Evolutionary conservation across 1,140 invertebrate genomes (phyloP).

Genomic region (Paramacrobiotus metropolitanus): DNA sequence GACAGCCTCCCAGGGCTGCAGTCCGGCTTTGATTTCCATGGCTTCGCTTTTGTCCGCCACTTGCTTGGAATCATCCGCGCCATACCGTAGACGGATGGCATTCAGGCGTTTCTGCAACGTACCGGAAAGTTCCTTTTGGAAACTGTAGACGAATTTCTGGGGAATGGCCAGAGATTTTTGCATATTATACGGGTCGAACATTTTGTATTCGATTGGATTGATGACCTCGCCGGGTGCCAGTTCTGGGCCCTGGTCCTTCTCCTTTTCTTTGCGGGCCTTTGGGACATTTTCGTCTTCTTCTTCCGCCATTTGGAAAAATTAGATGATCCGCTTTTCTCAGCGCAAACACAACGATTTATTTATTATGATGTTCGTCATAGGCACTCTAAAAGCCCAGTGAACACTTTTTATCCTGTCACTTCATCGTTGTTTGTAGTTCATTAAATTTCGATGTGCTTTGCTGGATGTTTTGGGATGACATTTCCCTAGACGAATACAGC

Average conservation of each 20-base stretch:
- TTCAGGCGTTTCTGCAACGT: background rate
- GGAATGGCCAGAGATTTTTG: background rate
- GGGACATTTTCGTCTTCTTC: background rate
- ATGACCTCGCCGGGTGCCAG: background rate
- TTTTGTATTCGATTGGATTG: constrained; percentile 1
- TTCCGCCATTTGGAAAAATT: background rate
- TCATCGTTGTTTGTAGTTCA: too few relatives aligned
- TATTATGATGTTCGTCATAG: too few relatives aligned
- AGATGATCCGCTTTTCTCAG: too few relatives aligned
- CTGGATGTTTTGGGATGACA: too few relatives aligned
- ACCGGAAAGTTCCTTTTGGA: background rate
- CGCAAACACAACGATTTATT: too few relatives aligned
- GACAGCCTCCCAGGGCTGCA: background rate
- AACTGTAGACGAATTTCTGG: background rate
- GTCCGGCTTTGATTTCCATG: background rate
- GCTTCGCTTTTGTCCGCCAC: background rate
- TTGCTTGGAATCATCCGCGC: background rate
- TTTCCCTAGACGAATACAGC: too few relatives aligned
- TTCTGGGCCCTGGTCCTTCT: background rate
- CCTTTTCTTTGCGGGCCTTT: background rate
- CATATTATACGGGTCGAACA: constrained; percentile 1
- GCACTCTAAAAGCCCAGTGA: too few relatives aligned
- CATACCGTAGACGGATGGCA: background rate
- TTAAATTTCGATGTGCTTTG: too few relatives aligned
- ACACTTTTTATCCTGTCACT: too few relatives aligned